Percentiles rank a stretch among this genome's conserved stretches.
These are phyloP conservation scores for Atherinosoma microstoma DNA, from an alignment of 2,797 vertebrate species.

Conservation along the genomic window DNA sequence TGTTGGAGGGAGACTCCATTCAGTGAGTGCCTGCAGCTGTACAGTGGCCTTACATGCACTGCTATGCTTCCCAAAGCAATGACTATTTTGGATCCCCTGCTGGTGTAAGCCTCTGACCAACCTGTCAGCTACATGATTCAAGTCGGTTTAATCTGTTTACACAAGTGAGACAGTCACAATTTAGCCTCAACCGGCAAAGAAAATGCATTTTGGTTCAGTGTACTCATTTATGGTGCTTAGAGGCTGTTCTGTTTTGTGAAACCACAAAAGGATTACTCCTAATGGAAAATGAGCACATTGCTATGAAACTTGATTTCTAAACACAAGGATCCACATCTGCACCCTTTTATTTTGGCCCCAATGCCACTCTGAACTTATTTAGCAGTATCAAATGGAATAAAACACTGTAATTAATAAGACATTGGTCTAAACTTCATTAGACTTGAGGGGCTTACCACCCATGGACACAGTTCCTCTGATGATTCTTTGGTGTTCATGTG, in stretches of 20 bases:
- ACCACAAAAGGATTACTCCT: not conserved
- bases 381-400: not conserved
- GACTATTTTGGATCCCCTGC: conserved; percentile 2
- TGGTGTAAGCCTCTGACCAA: not conserved
- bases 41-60: conserved; percentile 1
- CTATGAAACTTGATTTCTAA: not conserved
- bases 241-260: not conserved
- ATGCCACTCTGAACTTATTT: not conserved
- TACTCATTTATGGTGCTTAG: not conserved
- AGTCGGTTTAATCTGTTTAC: not conserved
- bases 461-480: not conserved
- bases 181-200: not conserved
- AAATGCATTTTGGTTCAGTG: not conserved
- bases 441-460: not conserved
- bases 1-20: not conserved
- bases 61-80: conserved; percentile 4
- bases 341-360: too few relatives aligned
- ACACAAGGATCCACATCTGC: not conserved
- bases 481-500: not conserved
- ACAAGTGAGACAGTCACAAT: not conserved
- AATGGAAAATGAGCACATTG: not conserved
- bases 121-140: not conserved
- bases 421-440: not conserved
- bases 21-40: conserved; percentile 10
- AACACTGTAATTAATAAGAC: not conserved